phyloP scores from a whole-genome alignment of 2,888 invertebrate genomes.

The Ophion slaviceki region DNA sequence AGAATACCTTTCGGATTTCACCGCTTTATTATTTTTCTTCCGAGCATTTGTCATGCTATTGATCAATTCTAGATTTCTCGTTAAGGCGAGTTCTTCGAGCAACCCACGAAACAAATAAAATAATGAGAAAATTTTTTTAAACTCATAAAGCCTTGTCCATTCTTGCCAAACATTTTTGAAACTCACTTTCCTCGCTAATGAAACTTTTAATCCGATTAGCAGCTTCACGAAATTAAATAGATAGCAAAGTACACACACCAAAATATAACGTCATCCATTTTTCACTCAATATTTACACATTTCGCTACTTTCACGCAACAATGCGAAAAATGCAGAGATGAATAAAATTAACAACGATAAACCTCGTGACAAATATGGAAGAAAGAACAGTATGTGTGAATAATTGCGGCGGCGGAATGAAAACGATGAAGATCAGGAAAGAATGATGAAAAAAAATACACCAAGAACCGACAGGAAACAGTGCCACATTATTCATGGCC shows the following conservation, averaged over 20 bases:
- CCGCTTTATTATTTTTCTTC: neutral
- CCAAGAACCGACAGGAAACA: neutral
- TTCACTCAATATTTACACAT: too few species aligned
- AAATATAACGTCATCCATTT: too few species aligned
- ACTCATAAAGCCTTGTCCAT: neutral
- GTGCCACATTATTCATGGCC: neutral
- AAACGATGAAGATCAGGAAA: neutral
- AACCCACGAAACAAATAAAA: neutral
- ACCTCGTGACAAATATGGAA: neutral
- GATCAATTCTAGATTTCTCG: neutral
- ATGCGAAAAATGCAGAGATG: neutral
- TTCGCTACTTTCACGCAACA: neutral
- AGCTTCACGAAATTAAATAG: neutral
- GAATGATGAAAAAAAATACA: neutral
- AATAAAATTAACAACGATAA: neutral
- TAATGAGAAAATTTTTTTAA: neutral
- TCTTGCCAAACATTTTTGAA: neutral
- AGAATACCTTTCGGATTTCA: neutral
- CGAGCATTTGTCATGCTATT: neutral
- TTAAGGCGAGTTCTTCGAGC: neutral
- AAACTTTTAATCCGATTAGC: neutral
- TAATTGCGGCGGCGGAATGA: neutral
- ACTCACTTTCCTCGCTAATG: neutral
- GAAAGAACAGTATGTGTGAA: neutral
- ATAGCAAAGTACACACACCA: neutral